Evolutionary conservation across 2,888 invertebrate species (phyloP).

Genomic region (Marronus borbonicus): DNA sequence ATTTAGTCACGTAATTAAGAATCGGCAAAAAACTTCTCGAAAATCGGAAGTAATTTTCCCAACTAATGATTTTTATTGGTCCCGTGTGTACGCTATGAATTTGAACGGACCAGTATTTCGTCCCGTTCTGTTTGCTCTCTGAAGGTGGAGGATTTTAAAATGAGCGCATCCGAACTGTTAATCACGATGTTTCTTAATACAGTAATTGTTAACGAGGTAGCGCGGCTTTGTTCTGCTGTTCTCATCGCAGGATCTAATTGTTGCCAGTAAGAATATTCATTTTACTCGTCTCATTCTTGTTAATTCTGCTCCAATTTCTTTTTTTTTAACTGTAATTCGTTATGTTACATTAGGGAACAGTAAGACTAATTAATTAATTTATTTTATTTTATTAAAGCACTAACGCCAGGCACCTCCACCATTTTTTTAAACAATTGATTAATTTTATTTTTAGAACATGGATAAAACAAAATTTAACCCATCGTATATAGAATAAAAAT

Average conservation of each 20-base stretch:
- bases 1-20: conserved; percentile 53
- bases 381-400: too few relatives aligned
- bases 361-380: too few relatives aligned
- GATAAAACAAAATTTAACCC: too few relatives aligned
- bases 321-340: too few relatives aligned
- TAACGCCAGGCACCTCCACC: too few relatives aligned
- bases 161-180: neutral
- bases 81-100: conserved; percentile 40
- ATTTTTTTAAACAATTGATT: too few relatives aligned
- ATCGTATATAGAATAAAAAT: too few relatives aligned
- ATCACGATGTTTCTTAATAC: conserved; percentile 23
- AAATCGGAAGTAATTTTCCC: conserved; percentile 48
- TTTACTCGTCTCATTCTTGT: too few relatives aligned
- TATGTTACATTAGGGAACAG: too few relatives aligned
- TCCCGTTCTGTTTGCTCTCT: neutral
- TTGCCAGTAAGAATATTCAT: neutral
- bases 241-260: neutral
- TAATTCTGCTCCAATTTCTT: too few relatives aligned
- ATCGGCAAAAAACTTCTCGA: conserved; percentile 40
- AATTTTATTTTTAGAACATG: too few relatives aligned
- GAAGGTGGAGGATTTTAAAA: conserved; percentile 20
- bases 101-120: conserved; percentile 10
- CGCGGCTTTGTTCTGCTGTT: neutral
- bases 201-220: conserved; percentile 26
- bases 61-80: conserved; percentile 52